Evolutionary conservation across 2,888 invertebrate genomes (phyloP), one percentile per base, ranked within the genome.

Genomic region (Aricia artaxerxes): DNA sequence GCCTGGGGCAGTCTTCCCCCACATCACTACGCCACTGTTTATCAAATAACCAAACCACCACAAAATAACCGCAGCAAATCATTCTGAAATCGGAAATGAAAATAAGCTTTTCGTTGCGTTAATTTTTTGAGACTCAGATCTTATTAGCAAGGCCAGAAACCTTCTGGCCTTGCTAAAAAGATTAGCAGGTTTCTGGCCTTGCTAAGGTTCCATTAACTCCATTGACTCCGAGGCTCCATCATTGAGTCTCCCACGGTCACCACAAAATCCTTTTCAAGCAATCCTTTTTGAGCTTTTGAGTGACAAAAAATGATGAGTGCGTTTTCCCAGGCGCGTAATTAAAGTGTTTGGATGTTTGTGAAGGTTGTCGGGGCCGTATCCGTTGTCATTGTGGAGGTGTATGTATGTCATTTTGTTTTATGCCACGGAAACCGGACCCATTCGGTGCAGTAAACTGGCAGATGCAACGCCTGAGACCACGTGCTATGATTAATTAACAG

Each of bases 391-490:
- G 82, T 83, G 80, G 79, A 72, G 77, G 81, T 81, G 81, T 83
- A 78, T 75, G 77, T 72, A 81, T 83, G 82, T 83, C 81, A 69
- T 76, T 82, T 60, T 57, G 73, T 77, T 81, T 80, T 80, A 82
- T 81, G 80, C 82, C 78, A 76, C 81, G 81, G 84, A 86, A 86
- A 84, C 64, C 64, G 73, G 81, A 85, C 84, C 83, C 80, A 85
- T 84, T 83, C 79, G 53, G 16, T 73, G 73, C 73, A 73, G 38
- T 40, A 7, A 73, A 38, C 73, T n/a, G 73, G n/a, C 73, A 73
- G 73, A 73, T 73, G 73, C 16, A 72, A 4, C 64, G 61, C 24
- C 24, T n/a, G 60, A 7, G 24, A 61, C 40, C 44, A 73, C 73
- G 40, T 24, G 40, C 73, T 73, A n/a, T 24, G 73, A 44, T 73